Evolutionary conservation across 2,113 vertebrate genomes (phyloP).

Genomic region (Cheilinus undulatus): DNA sequence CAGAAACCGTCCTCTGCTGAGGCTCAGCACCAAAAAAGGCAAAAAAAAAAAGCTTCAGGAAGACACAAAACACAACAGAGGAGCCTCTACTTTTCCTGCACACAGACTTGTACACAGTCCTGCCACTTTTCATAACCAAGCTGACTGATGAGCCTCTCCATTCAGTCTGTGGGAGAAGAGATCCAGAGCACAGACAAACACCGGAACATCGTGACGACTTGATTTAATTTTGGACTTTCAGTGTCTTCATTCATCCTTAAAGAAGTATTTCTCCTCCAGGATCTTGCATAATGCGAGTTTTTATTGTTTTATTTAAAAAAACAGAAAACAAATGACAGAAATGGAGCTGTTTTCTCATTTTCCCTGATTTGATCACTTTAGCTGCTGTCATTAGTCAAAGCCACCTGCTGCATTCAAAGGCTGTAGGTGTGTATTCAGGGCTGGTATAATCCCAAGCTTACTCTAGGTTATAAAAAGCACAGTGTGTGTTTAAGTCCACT

Average conservation of each 20-base stretch:
- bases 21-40: constrained; percentile 41
- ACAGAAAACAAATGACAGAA: neutral
- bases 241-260: constrained; percentile 2
- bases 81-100: neutral
- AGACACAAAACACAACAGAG: neutral
- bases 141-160: neutral
- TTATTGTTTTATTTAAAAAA: neutral
- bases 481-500: constrained; percentile 7
- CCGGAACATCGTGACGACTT: constrained; percentile 1
- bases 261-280: neutral
- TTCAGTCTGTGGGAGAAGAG: neutral
- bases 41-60: neutral
- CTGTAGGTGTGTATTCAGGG: too few species aligned
- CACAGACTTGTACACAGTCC: too few species aligned
- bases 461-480: constrained; percentile 39
- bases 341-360: neutral
- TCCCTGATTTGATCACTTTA: neutral
- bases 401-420: neutral
- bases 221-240: neutral
- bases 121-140: neutral
- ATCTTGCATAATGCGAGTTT: neutral
- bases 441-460: constrained; percentile 36
- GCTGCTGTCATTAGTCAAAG: neutral
- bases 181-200: neutral
- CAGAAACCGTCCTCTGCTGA: too few species aligned